Evolutionary conservation across 2,113 vertebrate species (phyloP).

Genomic region (Marcusenius ussheri): DNA sequence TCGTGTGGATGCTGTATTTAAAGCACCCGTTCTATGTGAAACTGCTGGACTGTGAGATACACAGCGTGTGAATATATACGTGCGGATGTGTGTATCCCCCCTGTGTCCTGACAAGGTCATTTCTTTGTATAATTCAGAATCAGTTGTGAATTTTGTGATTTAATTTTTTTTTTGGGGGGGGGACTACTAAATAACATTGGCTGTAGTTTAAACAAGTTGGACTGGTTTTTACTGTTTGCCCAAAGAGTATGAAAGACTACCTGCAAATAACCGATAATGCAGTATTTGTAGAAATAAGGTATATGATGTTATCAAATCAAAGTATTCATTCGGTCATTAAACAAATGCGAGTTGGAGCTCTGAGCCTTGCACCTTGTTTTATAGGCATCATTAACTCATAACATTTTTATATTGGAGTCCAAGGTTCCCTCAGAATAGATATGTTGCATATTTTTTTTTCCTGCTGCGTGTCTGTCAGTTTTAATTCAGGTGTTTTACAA

Average conservation of each 20-base stretch:
- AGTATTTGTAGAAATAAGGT: slow-evolving; percentile 1
- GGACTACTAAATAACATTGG: slow-evolving; percentile 1
- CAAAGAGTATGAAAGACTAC: slow-evolving; percentile 2
- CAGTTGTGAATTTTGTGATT: slow-evolving; percentile 11
- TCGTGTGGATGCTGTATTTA: slow-evolving; percentile 75
- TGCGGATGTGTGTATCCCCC: background rate
- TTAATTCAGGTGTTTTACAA: background rate
- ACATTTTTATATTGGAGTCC: background rate
- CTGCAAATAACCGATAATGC: background rate
- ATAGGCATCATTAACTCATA: background rate
- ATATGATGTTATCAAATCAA: background rate
- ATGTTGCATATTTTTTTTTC: background rate
- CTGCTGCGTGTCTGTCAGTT: background rate
- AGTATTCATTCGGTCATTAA: background rate
- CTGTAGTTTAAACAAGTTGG: slow-evolving; percentile 12
- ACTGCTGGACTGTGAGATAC: slow-evolving; percentile 23
- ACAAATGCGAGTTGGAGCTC: background rate
- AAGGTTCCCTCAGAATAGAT: background rate
- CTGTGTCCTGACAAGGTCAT: background rate
- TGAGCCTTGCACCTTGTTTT: background rate
- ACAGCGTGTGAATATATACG: background rate
- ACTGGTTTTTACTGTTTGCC: slow-evolving; percentile 11
- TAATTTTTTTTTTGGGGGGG: background rate
- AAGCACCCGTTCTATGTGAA: slow-evolving; percentile 76
- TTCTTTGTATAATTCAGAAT: slow-evolving; percentile 15